Evolutionary conservation across 2,113 vertebrate genomes (phyloP).

Genomic region (Mixornis gularis): DNA sequence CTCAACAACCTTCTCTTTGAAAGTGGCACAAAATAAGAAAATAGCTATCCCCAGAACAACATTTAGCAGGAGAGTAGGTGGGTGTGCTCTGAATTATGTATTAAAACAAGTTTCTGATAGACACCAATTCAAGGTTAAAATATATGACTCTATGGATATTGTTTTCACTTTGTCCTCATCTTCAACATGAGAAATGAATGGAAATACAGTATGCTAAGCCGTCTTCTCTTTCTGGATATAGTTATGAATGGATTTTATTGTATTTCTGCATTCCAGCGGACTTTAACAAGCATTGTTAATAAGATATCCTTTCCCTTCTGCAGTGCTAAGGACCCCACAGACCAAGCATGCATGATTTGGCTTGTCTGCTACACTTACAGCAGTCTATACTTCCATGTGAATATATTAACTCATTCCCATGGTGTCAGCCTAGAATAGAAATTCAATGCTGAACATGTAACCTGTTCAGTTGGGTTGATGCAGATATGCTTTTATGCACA

Average conservation of each 20-base stretch:
- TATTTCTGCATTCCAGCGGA: background rate
- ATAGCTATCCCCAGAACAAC: background rate
- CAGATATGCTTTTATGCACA: background rate
- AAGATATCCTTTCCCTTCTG: background rate
- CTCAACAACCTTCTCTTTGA: background rate
- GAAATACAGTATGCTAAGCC: background rate
- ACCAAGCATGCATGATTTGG: background rate
- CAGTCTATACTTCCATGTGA: background rate
- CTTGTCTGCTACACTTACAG: background rate
- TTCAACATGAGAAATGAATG: background rate
- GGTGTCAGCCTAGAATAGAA: background rate
- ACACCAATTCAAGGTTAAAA: background rate
- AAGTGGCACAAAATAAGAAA: background rate
- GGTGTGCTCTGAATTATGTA: background rate
- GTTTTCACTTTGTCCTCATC: background rate
- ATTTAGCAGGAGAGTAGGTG: background rate
- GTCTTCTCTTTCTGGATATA: background rate
- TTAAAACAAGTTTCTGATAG: background rate
- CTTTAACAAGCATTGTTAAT: background rate
- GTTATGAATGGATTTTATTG: background rate
- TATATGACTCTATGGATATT: background rate
- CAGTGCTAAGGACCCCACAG: background rate
- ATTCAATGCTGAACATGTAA: background rate
- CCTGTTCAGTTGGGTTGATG: background rate
- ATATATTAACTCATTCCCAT: background rate